Conservation (phyloP, 2,888 invertebrate genomes). For the Malacosoma neustria region DNA sequence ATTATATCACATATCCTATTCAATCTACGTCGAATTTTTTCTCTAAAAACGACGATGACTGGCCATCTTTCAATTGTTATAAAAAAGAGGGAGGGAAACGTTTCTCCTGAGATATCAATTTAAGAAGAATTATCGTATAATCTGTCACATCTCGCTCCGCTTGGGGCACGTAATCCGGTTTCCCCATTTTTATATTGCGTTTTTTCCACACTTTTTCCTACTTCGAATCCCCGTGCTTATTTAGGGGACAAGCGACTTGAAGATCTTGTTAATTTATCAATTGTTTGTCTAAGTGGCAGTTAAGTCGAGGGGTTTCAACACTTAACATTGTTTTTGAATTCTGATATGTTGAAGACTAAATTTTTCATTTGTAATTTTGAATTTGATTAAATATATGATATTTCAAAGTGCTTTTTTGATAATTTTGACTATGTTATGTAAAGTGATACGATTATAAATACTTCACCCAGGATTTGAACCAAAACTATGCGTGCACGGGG, state of each 20-base stretch:
- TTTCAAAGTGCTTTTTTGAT: too few species aligned
- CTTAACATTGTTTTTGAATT: conserved; percentile 1
- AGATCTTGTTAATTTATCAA: conserved; percentile 63
- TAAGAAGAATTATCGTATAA: conserved; percentile 67
- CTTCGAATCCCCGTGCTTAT: conserved; percentile 18
- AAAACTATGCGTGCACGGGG: too few species aligned
- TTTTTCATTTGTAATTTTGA: too few species aligned
- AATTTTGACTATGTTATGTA: too few species aligned
- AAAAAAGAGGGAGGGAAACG: conserved; percentile 31
- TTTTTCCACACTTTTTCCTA: conserved; percentile 18
- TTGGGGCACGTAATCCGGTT: conserved; percentile 48
- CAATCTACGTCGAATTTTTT: conserved; percentile 37
- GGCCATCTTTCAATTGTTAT: conserved; percentile 46
- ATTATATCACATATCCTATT: conserved; percentile 14
- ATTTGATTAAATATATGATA: too few species aligned
- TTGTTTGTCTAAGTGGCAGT: conserved; percentile 46
- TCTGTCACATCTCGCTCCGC: conserved; percentile 68
- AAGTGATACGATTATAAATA: too few species aligned
- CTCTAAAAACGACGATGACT: conserved; percentile 45
- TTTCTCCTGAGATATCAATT: conserved; percentile 68
- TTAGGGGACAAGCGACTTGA: conserved; percentile 34
- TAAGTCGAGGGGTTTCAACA: conserved; percentile 20
- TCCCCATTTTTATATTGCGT: conserved; percentile 43
- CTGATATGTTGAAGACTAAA: background rate
- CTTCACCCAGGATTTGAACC: too few species aligned